Conservation (phyloP, 1,140 invertebrate species). For the silkworm (Bombyx mori) region ASM3026992v2 NC_085110.1:16503501-16504000, state of each 20-base stretch:
- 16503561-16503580: slow-evolving; percentile 8
- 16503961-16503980: too few species aligned
- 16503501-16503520: slow-evolving; percentile 22
- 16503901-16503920: too few species aligned
- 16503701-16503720: slow-evolving; percentile 21
- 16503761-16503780: background rate
- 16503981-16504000: too few species aligned
- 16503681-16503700: slow-evolving; percentile 47
- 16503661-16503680: slow-evolving; percentile 54
- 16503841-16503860: too few species aligned
- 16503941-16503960: too few species aligned
- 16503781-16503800: background rate
- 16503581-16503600: slow-evolving; percentile 15
- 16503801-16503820: too few species aligned
- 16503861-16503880: too few species aligned
- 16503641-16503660: slow-evolving; percentile 53
- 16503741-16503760: background rate
- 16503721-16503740: background rate
- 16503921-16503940: too few species aligned
- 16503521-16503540: slow-evolving; percentile 1
- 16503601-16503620: slow-evolving; percentile 41
- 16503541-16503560: background rate
- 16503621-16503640: slow-evolving; percentile 37
- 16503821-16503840: too few species aligned
- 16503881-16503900: too few species aligned